Conservation (phyloP, 2,888 invertebrate species). For the Prionchulus punctatus region DNA sequence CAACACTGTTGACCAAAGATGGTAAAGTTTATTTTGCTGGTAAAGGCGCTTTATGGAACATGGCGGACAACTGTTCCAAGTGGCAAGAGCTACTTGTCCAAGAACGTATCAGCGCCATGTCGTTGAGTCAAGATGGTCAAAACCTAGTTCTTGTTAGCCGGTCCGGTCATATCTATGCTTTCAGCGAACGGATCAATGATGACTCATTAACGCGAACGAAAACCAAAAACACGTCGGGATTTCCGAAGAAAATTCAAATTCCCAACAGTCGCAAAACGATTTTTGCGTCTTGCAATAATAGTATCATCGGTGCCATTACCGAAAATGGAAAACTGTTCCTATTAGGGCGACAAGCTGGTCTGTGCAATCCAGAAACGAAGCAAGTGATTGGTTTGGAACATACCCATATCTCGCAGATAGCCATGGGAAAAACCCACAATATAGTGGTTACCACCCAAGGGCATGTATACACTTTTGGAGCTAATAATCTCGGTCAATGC, state of each 20-base stretch:
- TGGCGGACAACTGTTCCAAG: constrained; percentile 56
- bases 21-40: constrained; percentile 74
- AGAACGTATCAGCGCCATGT: background rate
- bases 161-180: background rate
- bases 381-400: constrained; percentile 56
- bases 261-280: constrained; percentile 33
- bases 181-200: background rate
- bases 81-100: constrained; percentile 4
- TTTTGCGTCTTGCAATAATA: constrained; percentile 78
- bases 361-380: constrained; percentile 55
- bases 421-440: constrained; percentile 88
- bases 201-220: background rate
- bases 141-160: background rate
- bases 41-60: constrained; percentile 75
- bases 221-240: background rate
- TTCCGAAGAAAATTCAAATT: background rate
- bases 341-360: constrained; percentile 76
- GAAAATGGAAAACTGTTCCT: constrained; percentile 73
- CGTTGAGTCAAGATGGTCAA: constrained; percentile 2
- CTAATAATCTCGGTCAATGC: constrained; percentile 94
- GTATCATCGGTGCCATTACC: constrained; percentile 77
- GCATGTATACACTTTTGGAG: constrained; percentile 80
- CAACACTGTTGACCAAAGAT: constrained; percentile 72
- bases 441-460: constrained; percentile 72
- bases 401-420: constrained; percentile 54